Percentiles rank a stretch among this genome's conserved stretches.
These are phyloP conservation scores for Xiphophorus birchmanni DNA, from an alignment of 2,797 vertebrate species.

Conservation along the genomic window DNA sequence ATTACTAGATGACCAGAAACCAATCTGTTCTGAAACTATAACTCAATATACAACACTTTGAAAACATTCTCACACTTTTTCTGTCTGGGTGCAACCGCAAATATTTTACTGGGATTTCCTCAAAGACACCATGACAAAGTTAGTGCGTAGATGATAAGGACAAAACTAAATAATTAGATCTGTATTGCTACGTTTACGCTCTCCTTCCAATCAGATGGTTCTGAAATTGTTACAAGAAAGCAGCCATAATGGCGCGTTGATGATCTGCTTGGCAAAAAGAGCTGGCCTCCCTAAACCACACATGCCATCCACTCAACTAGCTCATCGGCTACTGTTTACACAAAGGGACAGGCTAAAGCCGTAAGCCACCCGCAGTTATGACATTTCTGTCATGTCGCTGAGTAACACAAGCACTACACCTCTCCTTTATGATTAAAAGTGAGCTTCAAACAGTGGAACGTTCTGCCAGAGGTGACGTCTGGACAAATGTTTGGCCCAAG, in stretches of 20 bases:
- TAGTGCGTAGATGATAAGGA: background rate
- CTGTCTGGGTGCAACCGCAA: background rate
- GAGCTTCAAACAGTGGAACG: slow-evolving; percentile 43
- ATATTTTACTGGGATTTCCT: background rate
- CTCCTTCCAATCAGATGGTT: slow-evolving; percentile 20
- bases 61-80: background rate
- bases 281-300: slow-evolving; percentile 43
- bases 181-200: background rate
- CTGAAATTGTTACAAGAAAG: slow-evolving; percentile 45
- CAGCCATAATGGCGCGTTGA: slow-evolving; percentile 42
- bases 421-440: slow-evolving; percentile 53
- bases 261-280: slow-evolving; percentile 14
- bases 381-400: slow-evolving; percentile 29
- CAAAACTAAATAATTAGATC: background rate
- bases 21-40: background rate
- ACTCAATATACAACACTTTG: background rate
- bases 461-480: slow-evolving; percentile 62
- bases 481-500: slow-evolving; percentile 65
- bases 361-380: slow-evolving; percentile 1
- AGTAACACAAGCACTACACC: slow-evolving; percentile 38
- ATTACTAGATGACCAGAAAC: background rate
- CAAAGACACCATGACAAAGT: too few species aligned
- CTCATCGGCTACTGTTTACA: slow-evolving; percentile 37
- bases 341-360: slow-evolving; percentile 28
- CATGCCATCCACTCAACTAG: slow-evolving; percentile 37